A percentile compares a stretch with the other conserved stretches of the same genome.
These are phyloP conservation scores for Nothobranchius kuhntae DNA, from an alignment of 2,113 vertebrate genomes.

Conservation along the genomic window DNA sequence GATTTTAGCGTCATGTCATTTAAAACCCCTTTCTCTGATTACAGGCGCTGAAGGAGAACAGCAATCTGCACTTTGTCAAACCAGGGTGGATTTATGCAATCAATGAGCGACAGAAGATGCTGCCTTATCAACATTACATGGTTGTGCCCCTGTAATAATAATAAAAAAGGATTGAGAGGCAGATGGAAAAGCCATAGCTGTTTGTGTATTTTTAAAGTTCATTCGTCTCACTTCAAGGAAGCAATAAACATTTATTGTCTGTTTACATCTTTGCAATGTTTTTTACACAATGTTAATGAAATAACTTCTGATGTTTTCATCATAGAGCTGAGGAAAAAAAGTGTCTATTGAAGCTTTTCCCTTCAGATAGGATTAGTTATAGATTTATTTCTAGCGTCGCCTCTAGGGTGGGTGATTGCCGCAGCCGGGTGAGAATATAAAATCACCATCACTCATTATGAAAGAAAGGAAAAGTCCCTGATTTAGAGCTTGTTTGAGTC, in stretches of 20 bases:
- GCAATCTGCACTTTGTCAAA: conserved; percentile 86
- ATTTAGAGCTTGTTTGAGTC: conserved; percentile 25
- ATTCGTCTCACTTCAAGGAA: conserved; percentile 15
- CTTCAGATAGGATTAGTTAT: conserved; percentile 17
- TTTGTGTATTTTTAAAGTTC: conserved; percentile 14
- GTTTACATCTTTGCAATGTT: conserved; percentile 18
- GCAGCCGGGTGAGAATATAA: conserved; percentile 5
- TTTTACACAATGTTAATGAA: conserved; percentile 14
- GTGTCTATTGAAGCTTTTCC: neutral
- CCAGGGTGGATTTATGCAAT: conserved; percentile 89
- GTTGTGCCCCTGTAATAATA: conserved; percentile 78
- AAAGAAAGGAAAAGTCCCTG: too few relatives aligned
- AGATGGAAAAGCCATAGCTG: conserved; percentile 22
- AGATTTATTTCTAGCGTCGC: conserved; percentile 7
- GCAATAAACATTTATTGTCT: conserved; percentile 46
- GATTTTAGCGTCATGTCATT: neutral
- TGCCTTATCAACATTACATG: conserved; percentile 88
- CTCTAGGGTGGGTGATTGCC: neutral
- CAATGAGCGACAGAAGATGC: conserved; percentile 84
- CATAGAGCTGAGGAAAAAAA: neutral
- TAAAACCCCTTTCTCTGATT: conserved; percentile 1
- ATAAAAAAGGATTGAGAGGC: conserved; percentile 1
- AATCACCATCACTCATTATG: neutral
- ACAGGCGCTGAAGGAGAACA: conserved; percentile 88
- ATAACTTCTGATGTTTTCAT: conserved; percentile 13